Base-by-base conservation (phyloP, 92 coral and sea anemone species). In the Parazoanthus darwini region DNA sequence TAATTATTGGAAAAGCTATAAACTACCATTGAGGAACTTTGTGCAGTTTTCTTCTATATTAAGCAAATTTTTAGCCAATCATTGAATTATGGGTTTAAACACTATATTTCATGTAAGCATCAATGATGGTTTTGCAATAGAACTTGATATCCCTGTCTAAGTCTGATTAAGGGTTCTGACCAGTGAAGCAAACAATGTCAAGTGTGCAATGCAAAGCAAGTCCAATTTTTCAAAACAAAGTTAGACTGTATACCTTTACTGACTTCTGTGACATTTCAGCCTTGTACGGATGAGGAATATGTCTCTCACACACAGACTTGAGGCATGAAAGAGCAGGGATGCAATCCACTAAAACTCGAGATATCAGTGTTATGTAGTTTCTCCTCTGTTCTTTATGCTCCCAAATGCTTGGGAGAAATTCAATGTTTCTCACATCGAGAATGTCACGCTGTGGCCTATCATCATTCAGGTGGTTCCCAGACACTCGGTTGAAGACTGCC, bases 271-370 rank as follows among this genome's bases (percentile, higher is more conserved):
- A 51, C 74, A 56, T 56, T 56, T 75, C 83, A 51, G 56, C 42
- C 44, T 74, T 76, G 56, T 86, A 86, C 37, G 75, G 78, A 54
- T 86, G 89, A 29, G 77, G 63, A 56, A 86, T 77, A 35, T 86
- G 84, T 4, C 44, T 16, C 35, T 74, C 43, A 38, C 89, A 86
- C 8, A 86, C 89, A 74, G 48, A 50, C 44, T 74, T 46, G 23
- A 86, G 38, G 51, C 58, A 63, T 25, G 22, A 20, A 75, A 76
- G 66, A 23, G 25, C 33, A 43, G 78, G 82, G 4, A 76, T 63
- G 20, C 74, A 73, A 44, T 86, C 44, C 48, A 86, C 89, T 2
- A 86, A 73, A 16, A 86, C 70, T 54, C 89, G 42, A 3, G 89
- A 48, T 15, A 86, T 50, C 43, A 86, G 77, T 71, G 80, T 74